Evolutionary conservation across 2,797 vertebrate species (phyloP).

Genomic region (Thunnus albacares): DNA sequence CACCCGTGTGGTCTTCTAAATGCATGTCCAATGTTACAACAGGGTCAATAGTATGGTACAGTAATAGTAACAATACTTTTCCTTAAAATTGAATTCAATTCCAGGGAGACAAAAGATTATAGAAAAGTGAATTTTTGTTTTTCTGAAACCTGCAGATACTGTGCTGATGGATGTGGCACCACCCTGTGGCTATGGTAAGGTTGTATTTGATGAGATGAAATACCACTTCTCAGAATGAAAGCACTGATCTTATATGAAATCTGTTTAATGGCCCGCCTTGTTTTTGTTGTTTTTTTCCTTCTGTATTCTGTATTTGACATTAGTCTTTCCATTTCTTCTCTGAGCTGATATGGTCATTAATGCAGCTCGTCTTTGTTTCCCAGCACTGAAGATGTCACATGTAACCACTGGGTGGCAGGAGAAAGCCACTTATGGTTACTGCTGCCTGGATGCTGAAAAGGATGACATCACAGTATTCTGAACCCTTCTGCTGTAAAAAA

Average conservation of each 20-base stretch:
- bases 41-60: background rate
- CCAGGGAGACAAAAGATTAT: background rate
- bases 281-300: background rate
- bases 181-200: slow-evolving; percentile 31
- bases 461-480: slow-evolving; percentile 59
- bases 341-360: background rate
- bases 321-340: background rate
- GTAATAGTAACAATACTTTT: background rate
- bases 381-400: background rate
- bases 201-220: background rate
- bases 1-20: background rate
- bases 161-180: slow-evolving; percentile 35
- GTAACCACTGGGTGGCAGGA: slow-evolving; percentile 69
- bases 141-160: background rate
- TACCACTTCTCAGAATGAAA: background rate
- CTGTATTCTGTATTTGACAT: too few relatives aligned
- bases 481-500: slow-evolving; percentile 10
- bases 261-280: accelerated
- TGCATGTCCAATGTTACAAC: background rate
- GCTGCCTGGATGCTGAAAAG: slow-evolving; percentile 14
- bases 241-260: background rate
- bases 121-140: background rate
- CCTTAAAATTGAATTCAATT: background rate
- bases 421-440: slow-evolving; percentile 14
- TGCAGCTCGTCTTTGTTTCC: slow-evolving; percentile 30